Evolutionary conservation across 2,113 vertebrate species (phyloP).

Genomic region (Callopanchax toddi): DNA sequence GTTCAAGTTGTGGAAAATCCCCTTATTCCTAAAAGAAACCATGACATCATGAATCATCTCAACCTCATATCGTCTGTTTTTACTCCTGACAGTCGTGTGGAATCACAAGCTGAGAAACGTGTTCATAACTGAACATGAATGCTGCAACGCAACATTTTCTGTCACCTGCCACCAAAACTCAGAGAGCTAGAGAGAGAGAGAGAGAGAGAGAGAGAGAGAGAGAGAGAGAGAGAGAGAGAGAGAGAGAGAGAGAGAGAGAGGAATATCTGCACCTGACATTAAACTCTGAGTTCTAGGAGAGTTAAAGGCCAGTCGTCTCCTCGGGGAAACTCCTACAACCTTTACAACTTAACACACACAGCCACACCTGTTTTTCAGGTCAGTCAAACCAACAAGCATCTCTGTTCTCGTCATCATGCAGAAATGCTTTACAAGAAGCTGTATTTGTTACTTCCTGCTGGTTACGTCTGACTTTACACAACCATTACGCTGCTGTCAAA

Average conservation of each 20-base stretch:
- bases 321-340: not conserved
- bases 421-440: not conserved
- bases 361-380: conserved; percentile 65
- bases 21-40: too few relatives aligned
- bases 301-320: conserved; percentile 14
- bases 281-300: not conserved
- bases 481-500: conserved; percentile 9
- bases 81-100: too few relatives aligned
- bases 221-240: not conserved
- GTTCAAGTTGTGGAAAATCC: too few relatives aligned
- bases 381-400: conserved; percentile 6
- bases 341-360: not conserved
- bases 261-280: conserved; percentile 9
- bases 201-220: not conserved
- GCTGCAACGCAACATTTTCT: not conserved
- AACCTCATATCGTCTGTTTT: too few relatives aligned
- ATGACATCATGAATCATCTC: too few relatives aligned
- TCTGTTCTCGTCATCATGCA: conserved; percentile 3
- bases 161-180: conserved; percentile 11
- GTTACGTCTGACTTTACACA: too few relatives aligned
- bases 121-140: not conserved
- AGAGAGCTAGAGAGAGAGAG: not conserved
- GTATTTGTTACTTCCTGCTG: not conserved
- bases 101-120: not conserved
- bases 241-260: not conserved